Conservation (phyloP, 1,140 invertebrate genomes). For the Drosophila guanche region DNA sequence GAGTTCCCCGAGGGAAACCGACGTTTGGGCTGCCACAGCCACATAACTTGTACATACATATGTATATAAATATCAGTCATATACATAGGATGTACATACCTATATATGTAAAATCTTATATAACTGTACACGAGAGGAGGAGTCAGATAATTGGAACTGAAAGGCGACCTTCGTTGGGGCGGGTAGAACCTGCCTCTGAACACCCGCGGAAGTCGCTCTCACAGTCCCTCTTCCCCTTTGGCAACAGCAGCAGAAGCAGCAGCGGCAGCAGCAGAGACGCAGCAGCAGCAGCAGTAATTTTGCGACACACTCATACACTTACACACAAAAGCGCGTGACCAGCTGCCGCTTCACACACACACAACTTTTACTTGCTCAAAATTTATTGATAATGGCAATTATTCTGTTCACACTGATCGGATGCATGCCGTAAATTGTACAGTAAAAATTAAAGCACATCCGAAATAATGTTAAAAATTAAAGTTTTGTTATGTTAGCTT, state of each 20-base stretch:
- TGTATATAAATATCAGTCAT: conserved; percentile 40
- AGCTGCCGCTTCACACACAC: conserved; percentile 47
- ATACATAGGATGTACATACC: conserved; percentile 29
- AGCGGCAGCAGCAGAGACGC: not conserved
- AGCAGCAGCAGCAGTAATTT: conserved; percentile 12
- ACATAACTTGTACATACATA: conserved; percentile 29
- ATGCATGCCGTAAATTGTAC: conserved; percentile 51
- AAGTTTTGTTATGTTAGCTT: conserved; percentile 82
- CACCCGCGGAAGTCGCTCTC: conserved; percentile 67
- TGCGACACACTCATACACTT: conserved; percentile 15
- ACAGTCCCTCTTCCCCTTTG: conserved; percentile 9
- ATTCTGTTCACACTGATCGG: conserved; percentile 49
- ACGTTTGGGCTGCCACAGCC: conserved; percentile 44
- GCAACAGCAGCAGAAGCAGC: conserved; percentile 5
- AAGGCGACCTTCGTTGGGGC: conserved; percentile 65
- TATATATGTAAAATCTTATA: conserved; percentile 17
- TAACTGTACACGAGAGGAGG: conserved; percentile 37
- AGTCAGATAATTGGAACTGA: conserved; percentile 49
- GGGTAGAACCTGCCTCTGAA: conserved; percentile 56
- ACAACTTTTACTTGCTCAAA: conserved; percentile 3
- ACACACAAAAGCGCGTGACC: conserved; percentile 61
- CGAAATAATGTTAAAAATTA: conserved; percentile 52
- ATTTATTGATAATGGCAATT: conserved; percentile 67
- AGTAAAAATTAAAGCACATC: conserved; percentile 40
- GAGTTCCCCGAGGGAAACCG: conserved; percentile 74